Percentiles rank a stretch among this genome's conserved stretches.
These are phyloP conservation scores for Cephalopachus bancanus DNA, from an alignment of 2,797 vertebrate species.

Conservation along the genomic window DNA sequence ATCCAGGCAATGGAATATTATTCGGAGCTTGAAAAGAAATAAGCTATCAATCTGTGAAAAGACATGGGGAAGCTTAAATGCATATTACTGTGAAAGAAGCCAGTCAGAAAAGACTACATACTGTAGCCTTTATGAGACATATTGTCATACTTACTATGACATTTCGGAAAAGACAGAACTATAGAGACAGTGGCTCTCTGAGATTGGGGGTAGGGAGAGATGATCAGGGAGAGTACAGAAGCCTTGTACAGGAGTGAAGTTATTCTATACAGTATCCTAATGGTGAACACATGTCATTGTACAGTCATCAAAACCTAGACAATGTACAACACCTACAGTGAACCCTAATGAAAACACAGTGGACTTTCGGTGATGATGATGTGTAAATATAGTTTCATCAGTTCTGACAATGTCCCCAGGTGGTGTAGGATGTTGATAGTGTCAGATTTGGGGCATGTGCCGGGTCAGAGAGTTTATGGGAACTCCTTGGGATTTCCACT, in stretches of 20 bases:
- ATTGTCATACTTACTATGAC: too few relatives aligned
- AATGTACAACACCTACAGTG: background rate
- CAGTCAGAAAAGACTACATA: background rate
- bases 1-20: background rate
- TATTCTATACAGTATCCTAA: background rate
- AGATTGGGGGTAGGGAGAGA: background rate
- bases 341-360: background rate
- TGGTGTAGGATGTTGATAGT: background rate
- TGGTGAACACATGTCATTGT: background rate
- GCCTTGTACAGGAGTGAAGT: background rate
- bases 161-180: background rate
- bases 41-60: background rate
- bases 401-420: background rate
- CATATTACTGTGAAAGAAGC: background rate
- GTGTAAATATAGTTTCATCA: background rate
- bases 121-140: too few relatives aligned
- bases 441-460: fast-evolving
- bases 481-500: background rate
- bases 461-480: background rate
- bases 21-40: background rate
- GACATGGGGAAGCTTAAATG: background rate
- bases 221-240: background rate
- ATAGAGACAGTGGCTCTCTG: background rate
- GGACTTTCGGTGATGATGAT: background rate
- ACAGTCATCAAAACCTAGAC: background rate